Evolutionary conservation across 2,113 vertebrate species (phyloP), one percentile per base, ranked within the genome.

Genomic region (Hirundichthys speculiger): DNA sequence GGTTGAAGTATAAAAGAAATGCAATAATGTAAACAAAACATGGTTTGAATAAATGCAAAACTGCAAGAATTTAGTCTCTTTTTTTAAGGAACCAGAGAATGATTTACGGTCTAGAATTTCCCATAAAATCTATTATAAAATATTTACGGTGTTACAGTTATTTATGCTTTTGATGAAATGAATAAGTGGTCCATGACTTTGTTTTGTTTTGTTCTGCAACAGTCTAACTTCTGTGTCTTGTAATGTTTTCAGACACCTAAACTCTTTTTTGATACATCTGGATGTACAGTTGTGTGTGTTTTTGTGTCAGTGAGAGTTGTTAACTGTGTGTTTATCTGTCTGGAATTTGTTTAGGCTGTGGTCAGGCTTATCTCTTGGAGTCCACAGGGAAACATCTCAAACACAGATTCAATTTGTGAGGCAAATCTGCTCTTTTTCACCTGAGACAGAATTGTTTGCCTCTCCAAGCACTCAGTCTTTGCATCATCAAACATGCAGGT

Each of bases 261-360:
- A 4, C 25, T 34, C 30, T 34, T 5, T n/a, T 34, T 5, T 34
- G 30, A 34, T 34, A 34, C 11, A 34, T 34, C 30, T 34, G 30
- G 3, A 6, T 34, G 30, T 34, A 1, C 11, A 34, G 3, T 34
- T 48, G 62, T 38, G 62, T 66, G 43, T 68, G 64, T 47, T 16
- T 60, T 48, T 25, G 21, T 74, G 42, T 64, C 41, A 64, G 50
- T 51, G 16, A 60, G 22, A 63, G 69, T 66, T 73, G 73, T 45
- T 73, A 41, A 34, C 42, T 67, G 59, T 30, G 66, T 57, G 63
- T 74, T 79, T 76, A 68, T 79, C 77, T 70, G 80, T 75, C 77
- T 79, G 75, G 73, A 24, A 62, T 75, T 77, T 82, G 75, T 85
- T 85, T 87, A 73, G 73, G 62, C 74, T 86, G 75, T 64, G 69